Conservation (phyloP, 2,113 vertebrate genomes). For the Nyctereutes procyonoides region DNA sequence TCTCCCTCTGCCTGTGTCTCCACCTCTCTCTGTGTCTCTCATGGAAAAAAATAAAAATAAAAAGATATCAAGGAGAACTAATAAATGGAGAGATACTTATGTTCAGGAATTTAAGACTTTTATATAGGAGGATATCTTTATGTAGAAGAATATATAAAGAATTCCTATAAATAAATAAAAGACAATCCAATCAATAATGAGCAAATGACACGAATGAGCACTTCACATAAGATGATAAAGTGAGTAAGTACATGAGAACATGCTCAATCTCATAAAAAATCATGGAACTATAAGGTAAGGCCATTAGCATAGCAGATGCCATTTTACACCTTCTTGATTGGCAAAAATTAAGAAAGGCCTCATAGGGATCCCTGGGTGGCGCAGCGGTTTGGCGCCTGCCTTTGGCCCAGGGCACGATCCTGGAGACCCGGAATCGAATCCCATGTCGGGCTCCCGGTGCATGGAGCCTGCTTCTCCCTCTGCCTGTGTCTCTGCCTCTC, state of each 20-base stretch:
- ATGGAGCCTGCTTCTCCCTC: no score
- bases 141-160: neutral
- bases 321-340: neutral
- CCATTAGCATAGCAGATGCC: neutral
- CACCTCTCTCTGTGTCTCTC: no score
- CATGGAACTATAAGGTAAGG: neutral
- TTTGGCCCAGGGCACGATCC: no score
- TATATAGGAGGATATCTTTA: neutral
- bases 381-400: no score
- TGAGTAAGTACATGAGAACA: neutral
- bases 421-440: no score
- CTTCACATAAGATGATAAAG: neutral
- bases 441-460: no score
- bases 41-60: no score
- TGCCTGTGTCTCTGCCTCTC: no score
- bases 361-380: no score
- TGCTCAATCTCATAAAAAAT: neutral
- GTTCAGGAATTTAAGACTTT: neutral
- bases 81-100: neutral
- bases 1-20: no score
- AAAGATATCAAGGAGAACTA: neutral
- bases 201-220: neutral
- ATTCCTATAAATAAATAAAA: neutral
- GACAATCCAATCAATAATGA: neutral
- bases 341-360: slow-evolving; percentile 21